These are phyloP conservation scores for Tetramorium simillimum DNA, from an alignment of 1,140 invertebrate genomes.

Conservation along the genomic window DNA sequence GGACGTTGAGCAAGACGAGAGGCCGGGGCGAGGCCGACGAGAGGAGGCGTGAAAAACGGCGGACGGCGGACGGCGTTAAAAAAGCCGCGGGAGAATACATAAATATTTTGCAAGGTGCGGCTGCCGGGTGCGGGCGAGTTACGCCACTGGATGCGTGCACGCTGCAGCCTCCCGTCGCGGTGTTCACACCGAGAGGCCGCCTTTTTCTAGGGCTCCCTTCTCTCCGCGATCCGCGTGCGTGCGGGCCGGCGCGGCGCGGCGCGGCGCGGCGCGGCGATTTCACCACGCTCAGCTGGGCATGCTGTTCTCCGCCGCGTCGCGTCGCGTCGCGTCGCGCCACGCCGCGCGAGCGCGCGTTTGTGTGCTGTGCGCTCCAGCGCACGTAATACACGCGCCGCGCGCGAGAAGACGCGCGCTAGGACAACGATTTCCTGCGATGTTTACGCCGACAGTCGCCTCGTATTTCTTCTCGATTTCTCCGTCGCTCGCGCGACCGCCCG, in stretches of 20 bases:
- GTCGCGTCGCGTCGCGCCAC: background rate
- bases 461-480: conserved; percentile 34
- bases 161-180: conserved; percentile 59
- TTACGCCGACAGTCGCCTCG: conserved; percentile 25
- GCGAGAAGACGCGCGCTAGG: background rate
- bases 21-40: background rate
- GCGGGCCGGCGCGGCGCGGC: conserved; percentile 38
- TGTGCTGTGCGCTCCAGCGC: conserved; percentile 10
- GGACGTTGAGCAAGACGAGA: conserved; percentile 3
- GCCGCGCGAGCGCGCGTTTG: too few relatives aligned
- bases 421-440: conserved; percentile 53
- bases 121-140: conserved; percentile 13
- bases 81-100: conserved; percentile 14
- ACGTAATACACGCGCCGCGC: background rate
- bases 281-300: conserved; percentile 67
- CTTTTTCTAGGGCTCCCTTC: conserved; percentile 68
- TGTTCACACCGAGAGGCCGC: conserved; percentile 61
- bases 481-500: background rate
- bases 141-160: conserved; percentile 65
- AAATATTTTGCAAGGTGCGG: conserved; percentile 30
- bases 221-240: conserved; percentile 39
- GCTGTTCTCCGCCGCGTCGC: conserved; percentile 30
- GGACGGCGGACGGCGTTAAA: conserved; percentile 2
- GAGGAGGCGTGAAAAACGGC: background rate
- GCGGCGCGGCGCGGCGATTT: conserved; percentile 62